These are phyloP conservation scores for Archips crataeganus DNA, from an alignment of 2,888 invertebrate genomes.

Conservation along the genomic window DNA sequence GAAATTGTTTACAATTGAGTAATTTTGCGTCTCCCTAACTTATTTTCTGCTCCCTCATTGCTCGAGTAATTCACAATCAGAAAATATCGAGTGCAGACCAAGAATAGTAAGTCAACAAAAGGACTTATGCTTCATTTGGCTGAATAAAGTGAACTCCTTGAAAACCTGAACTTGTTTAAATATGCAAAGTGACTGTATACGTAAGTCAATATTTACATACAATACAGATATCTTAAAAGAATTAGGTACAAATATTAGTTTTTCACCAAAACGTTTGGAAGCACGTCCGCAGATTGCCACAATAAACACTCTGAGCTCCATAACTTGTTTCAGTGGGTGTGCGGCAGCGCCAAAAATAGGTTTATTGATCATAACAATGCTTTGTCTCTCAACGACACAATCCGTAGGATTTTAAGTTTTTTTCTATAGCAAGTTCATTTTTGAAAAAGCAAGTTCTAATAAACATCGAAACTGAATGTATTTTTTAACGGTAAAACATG, in stretches of 20 bases:
- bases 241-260: conserved; percentile 20
- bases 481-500: no score
- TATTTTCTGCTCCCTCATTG: no score
- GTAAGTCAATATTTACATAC: conserved; percentile 1
- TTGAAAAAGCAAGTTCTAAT: not conserved
- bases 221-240: conserved; percentile 1
- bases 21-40: no score
- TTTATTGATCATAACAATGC: conserved; percentile 40
- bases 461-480: not conserved
- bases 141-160: not conserved
- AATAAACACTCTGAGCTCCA: conserved; percentile 27
- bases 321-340: conserved; percentile 24
- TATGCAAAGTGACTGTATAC: conserved; percentile 1
- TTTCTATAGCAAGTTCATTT: not conserved
- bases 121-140: not conserved
- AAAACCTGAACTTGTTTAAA: not conserved
- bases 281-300: conserved; percentile 20
- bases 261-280: conserved; percentile 17
- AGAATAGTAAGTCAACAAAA: not conserved
- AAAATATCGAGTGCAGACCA: not conserved
- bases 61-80: not conserved
- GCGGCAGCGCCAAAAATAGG: conserved; percentile 34
- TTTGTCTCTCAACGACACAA: conserved; percentile 28
- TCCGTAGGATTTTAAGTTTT: conserved; percentile 18
- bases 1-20: no score